Evolutionary conservation across 1,140 invertebrate species (phyloP).

Genomic region (Telenomus remus): DNA sequence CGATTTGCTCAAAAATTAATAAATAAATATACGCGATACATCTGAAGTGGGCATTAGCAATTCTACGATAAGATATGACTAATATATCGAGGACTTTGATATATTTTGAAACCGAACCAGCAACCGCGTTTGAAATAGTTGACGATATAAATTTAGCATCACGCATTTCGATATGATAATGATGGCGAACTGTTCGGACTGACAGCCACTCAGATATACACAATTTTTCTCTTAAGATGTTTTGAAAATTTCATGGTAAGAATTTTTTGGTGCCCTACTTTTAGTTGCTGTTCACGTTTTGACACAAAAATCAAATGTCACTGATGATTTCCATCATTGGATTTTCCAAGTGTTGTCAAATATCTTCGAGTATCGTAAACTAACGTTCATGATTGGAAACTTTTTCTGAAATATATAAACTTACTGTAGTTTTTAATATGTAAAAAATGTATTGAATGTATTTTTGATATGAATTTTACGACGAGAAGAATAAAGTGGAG

Average conservation of each 20-base stretch:
- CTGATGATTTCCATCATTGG: slow-evolving; percentile 48
- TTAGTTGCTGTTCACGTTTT: slow-evolving; percentile 31
- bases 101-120: no score
- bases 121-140: slow-evolving; percentile 8
- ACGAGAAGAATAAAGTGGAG: no score
- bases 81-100: neutral
- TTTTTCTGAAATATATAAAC: no score
- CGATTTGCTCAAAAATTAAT: no score
- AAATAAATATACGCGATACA: no score
- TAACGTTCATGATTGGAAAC: no score
- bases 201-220: slow-evolving; percentile 12
- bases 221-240: slow-evolving; percentile 46
- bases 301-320: slow-evolving; percentile 32
- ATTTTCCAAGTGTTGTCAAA: no score
- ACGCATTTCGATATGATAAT: slow-evolving; percentile 48
- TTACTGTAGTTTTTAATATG: no score
- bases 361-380: no score
- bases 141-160: slow-evolving; percentile 35
- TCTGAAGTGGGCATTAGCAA: neutral
- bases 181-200: slow-evolving; percentile 28
- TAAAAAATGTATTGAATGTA: no score
- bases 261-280: slow-evolving; percentile 31
- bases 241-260: slow-evolving; percentile 49
- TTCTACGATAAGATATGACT: slow-evolving; percentile 3
- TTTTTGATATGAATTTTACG: no score